Base-by-base conservation (phyloP, 2,888 invertebrate genomes). In the Pardosa pseudoannulata region DNA sequence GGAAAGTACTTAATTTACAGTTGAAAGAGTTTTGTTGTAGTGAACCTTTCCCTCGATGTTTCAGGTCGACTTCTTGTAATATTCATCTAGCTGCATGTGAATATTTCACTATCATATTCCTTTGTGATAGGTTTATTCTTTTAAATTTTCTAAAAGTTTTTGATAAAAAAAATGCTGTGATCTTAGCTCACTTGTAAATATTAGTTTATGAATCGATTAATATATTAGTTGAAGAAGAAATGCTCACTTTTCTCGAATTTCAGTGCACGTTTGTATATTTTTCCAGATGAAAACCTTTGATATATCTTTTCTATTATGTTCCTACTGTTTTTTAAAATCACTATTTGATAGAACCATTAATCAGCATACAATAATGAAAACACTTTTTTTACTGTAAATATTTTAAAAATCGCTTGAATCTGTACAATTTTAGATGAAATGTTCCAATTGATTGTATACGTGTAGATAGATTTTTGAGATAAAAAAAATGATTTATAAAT, bases 161-260 rank as follows among this genome's bases (percentile, higher is more conserved):
- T 46, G 41, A 41, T 41, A 46, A 46, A 36, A 11, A 36, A 36
- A 46, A 46, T 16, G n/a, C 81, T 82, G 81, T 82, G 81, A 82
- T 82, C 81, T 74, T 75, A 82, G 70, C 74, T 82, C n/a, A 39
- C 64, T 41, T 82, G 62, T 31, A 74, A 70, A 75, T 74, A 75
- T 72, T 74, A 80, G 68, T 23, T 27, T 50, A 27, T 36, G 16
- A 19, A 41, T 28, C 6, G 5, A 70, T 41, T 70, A 27, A 32
- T 13, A 41, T 70, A 41, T 11, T n/a, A 23, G 23, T 32, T 36
- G 19, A 13, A 27, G n/a, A 62, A 5, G n/a, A 31, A 41, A 36
- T 27, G 70, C 70, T 70, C 70, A 70, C 70, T 70, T 70, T 70
- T 70, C 11, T 41, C 3, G 41, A 19, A 23, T 41, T 70, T 70